Conservation (phyloP, 2,888 invertebrate species). For the Acleris laterana region DNA sequence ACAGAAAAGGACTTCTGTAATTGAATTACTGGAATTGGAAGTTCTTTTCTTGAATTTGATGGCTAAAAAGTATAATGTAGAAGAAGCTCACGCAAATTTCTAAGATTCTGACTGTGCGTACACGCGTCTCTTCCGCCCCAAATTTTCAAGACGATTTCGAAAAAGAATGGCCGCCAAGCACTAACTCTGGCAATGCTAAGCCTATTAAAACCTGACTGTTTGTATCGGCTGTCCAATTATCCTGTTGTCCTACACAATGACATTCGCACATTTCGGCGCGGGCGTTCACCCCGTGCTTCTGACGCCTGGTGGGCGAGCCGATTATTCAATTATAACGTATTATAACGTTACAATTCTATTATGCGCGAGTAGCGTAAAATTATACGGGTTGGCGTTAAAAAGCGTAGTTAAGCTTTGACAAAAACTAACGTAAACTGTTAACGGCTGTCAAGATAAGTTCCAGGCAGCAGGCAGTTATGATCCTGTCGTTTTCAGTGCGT, state of each 20-base stretch:
- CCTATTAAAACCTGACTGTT: neutral
- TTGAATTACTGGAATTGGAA: too few relatives aligned
- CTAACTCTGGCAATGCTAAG: neutral
- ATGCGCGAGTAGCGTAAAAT: slow-evolving; percentile 19
- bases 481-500: too few relatives aligned
- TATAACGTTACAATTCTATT: slow-evolving; percentile 31
- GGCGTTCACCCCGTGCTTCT: slow-evolving; percentile 17
- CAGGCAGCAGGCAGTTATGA: too few relatives aligned
- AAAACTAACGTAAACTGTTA: neutral
- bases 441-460: neutral
- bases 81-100: too few relatives aligned
- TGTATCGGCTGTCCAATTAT: slow-evolving; percentile 43
- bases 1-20: too few relatives aligned
- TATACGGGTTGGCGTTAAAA: slow-evolving; percentile 9
- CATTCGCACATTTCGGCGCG: slow-evolving; percentile 65
- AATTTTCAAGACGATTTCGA: too few relatives aligned
- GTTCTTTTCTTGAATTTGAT: too few relatives aligned
- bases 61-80: too few relatives aligned
- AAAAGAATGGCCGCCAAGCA: too few relatives aligned
- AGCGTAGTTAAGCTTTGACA: neutral
- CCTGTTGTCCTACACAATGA: slow-evolving; percentile 59
- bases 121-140: too few relatives aligned
- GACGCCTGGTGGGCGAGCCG: slow-evolving; percentile 9
- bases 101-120: too few relatives aligned
- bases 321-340: slow-evolving; percentile 46